Percentiles rank a stretch among this genome's conserved stretches.
phyloP scores from a whole-genome alignment of 2,888 invertebrate species.

The Leucophenga maculata region DNA sequence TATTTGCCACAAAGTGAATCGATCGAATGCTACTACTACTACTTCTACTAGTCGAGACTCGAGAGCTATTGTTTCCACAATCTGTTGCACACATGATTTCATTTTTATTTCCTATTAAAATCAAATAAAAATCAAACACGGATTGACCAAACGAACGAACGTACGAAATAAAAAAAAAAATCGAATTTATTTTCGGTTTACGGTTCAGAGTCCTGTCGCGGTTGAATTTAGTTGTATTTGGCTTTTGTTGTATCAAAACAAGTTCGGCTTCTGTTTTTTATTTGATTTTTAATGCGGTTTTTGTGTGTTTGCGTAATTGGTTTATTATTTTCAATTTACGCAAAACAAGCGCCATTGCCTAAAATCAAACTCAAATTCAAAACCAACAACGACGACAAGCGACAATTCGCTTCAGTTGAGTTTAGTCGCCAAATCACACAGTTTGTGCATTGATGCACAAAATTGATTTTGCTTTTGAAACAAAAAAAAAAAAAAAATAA shows the following conservation, averaged over 20 bases:
- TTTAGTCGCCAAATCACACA: slow-evolving; percentile 4
- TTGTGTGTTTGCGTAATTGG: slow-evolving; percentile 32
- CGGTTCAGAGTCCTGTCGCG: no score
- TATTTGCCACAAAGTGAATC: slow-evolving; percentile 16
- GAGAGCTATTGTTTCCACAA: slow-evolving; percentile 42
- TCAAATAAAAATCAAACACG: slow-evolving; percentile 61
- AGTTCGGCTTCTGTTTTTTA: slow-evolving; percentile 12
- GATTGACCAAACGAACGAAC: slow-evolving; percentile 32
- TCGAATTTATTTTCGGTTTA: no score
- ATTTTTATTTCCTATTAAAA: slow-evolving; percentile 65
- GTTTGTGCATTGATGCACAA: slow-evolving; percentile 29
- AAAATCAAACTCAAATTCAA: background rate
- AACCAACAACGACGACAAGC: background rate
- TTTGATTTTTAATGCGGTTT: slow-evolving; percentile 26
- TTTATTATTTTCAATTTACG: slow-evolving; percentile 43
- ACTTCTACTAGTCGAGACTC: no score
- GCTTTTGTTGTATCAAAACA: background rate
- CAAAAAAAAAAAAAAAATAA: background rate
- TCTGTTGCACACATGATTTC: slow-evolving; percentile 66
- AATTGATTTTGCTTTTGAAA: slow-evolving; percentile 28
- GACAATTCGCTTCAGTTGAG: background rate
- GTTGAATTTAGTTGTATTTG: slow-evolving; percentile 7
- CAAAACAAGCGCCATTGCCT: background rate
- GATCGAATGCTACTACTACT: background rate
- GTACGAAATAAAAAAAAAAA: slow-evolving; percentile 3